Evolutionary conservation across 2,888 invertebrate genomes (phyloP).

Genomic region (Drosophila anceps): DNA sequence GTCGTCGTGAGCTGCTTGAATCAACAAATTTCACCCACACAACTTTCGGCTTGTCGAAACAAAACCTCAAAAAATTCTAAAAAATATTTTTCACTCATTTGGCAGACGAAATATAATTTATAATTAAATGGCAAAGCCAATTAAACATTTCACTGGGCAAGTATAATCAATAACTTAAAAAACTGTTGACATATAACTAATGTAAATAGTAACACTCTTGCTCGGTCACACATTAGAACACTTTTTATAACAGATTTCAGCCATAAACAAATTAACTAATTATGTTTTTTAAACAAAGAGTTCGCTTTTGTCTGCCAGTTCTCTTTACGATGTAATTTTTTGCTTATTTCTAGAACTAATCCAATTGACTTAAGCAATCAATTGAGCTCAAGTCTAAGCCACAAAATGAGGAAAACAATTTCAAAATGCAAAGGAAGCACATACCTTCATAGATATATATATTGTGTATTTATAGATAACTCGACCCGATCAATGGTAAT

Average conservation of each 20-base stretch:
- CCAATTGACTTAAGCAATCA: constrained; percentile 1
- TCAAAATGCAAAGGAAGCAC: neutral
- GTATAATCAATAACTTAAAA: neutral
- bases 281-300: neutral
- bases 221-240: neutral
- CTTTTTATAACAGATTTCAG: neutral
- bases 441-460: neutral
- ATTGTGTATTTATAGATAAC: neutral
- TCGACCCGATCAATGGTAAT: constrained; percentile 13
- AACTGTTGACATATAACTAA: neutral
- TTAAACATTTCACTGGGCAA: neutral
- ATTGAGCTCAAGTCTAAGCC: neutral
- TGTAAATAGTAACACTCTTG: neutral
- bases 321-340: neutral
- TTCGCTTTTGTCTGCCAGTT: neutral
- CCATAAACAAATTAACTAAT: neutral
- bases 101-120: neutral
- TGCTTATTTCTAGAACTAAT: neutral
- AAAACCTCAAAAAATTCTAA: too few relatives aligned
- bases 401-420: constrained; percentile 15
- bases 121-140: neutral
- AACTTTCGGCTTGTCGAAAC: neutral
- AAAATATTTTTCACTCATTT: neutral
- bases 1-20: neutral
- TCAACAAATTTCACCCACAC: neutral